Base-by-base conservation (phyloP, 2,113 vertebrate species). In the Meles meles region DNA sequence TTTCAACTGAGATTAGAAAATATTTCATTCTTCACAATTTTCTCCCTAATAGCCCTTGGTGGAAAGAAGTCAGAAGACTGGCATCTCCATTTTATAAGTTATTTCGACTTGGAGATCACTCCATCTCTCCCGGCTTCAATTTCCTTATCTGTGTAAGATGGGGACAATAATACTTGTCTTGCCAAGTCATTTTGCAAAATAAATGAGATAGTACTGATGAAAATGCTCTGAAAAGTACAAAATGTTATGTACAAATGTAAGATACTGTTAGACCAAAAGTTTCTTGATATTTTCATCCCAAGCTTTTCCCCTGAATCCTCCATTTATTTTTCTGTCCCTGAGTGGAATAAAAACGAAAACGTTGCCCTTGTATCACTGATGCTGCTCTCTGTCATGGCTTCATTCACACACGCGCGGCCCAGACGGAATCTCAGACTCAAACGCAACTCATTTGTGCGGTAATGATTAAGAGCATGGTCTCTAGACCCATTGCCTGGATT, bases 101-200 rank as follows among this genome's bases (percentile, higher is more conserved):
- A 15, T 65, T 44, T 71, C 18, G 37, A 23, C 37, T 87, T 83
- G 7, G 27, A 79, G 77, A 69, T 76, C 37, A 63, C 10, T 85
- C 74, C 34, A 67, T 88, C 6, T 86, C 65, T 86, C 37, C 27
- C 29, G 69, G 42, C 25, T 95, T 95, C 52, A 63, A 67, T 92
- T 93, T 91, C 44, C 65, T 93, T 29, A 39, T 85, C 82, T 92
- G 42, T 67, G 29, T 31, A 83, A 82, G 95, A 59, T 27, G 23
- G 39, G 49, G 12, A 86, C 81, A 87, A 71, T 55, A 67, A 67
- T 72, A 72, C 18, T 72, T 87, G 27, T 71, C 74, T 79, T 96
- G 65, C 61, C 65, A 95, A 94, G n/a, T 96, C 88, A 90, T 83
- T 49, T 84, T 83, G 71, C 27, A 83, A 96, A 87, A 93, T 86